Evolutionary conservation across 2,797 vertebrate genomes (phyloP).

Genomic region (Sorex maritimensis): DNA sequence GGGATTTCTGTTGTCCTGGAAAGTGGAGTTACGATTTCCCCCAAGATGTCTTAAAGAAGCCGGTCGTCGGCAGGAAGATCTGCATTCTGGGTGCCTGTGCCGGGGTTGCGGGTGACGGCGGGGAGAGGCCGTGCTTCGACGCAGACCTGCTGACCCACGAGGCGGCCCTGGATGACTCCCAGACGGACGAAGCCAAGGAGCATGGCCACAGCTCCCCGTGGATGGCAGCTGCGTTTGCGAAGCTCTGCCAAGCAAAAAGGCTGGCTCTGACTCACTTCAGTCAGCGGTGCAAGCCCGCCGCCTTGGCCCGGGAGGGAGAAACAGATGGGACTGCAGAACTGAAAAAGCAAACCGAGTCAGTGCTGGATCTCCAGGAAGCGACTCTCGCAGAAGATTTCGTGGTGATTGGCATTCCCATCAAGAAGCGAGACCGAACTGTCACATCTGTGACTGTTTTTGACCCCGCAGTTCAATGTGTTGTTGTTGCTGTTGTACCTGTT

Average conservation of each 20-base stretch:
- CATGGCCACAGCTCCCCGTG: conserved; percentile 95
- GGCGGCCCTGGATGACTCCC: conserved; percentile 94
- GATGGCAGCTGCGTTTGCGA: conserved; percentile 93
- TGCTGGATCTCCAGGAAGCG: conserved; percentile 91
- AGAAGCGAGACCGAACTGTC: conserved; percentile 73
- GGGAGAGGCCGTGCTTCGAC: conserved; percentile 88
- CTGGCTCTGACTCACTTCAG: conserved; percentile 96
- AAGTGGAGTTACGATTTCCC: conserved; percentile 90
- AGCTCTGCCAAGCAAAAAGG: conserved; percentile 87
- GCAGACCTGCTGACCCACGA: conserved; percentile 96
- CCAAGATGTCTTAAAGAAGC: conserved; percentile 92
- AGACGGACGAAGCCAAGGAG: conserved; percentile 93
- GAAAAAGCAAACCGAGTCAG: conserved; percentile 92
- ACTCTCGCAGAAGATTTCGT: conserved; percentile 96
- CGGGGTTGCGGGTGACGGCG: conserved; percentile 88
- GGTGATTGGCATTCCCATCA: conserved; percentile 92
- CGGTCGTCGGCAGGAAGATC: conserved; percentile 94
- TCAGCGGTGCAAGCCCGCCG: conserved; percentile 94
- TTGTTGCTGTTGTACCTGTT: not conserved
- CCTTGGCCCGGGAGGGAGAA: conserved; percentile 90
- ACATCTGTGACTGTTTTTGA: conserved; percentile 23
- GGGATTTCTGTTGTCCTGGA: conserved; percentile 92
- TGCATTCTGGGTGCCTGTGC: conserved; percentile 96
- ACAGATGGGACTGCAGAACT: conserved; percentile 89
- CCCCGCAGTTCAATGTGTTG: conserved; percentile 22